phyloP scores from a whole-genome alignment of 2,888 invertebrate genomes.

The Philereme transversata region DNA sequence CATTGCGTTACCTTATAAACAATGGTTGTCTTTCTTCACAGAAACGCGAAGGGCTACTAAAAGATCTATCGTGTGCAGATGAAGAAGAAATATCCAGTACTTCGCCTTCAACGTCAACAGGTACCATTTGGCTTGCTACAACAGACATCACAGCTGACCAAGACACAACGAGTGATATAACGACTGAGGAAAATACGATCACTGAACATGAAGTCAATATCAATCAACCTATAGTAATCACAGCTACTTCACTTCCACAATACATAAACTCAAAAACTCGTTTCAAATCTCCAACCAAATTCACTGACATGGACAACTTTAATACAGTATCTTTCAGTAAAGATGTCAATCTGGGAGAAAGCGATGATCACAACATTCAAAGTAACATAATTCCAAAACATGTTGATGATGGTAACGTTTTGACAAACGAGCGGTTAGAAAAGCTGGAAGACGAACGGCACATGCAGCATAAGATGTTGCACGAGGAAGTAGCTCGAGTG shows the following conservation, averaged over 20 bases:
- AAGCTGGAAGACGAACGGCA: slow-evolving; percentile 69
- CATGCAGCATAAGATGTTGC: slow-evolving; percentile 72
- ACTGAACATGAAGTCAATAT: slow-evolving; percentile 59
- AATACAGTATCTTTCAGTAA: slow-evolving; percentile 51
- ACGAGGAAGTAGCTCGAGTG: slow-evolving; percentile 71
- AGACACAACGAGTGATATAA: slow-evolving; percentile 56
- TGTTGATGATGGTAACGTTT: slow-evolving; percentile 50
- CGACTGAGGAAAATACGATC: slow-evolving; percentile 56
- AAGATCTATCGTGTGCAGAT: slow-evolving; percentile 84
- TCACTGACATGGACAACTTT: slow-evolving; percentile 39
- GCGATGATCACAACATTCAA: slow-evolving; percentile 62
- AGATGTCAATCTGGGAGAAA: slow-evolving; percentile 50
- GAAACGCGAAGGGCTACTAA: slow-evolving; percentile 85
- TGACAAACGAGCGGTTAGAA: slow-evolving; percentile 60
- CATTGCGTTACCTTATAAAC: no score
- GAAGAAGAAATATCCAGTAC: slow-evolving; percentile 70
- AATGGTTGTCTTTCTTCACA: slow-evolving; percentile 51
- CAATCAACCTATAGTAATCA: slow-evolving; percentile 49
- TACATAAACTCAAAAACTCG: slow-evolving; percentile 36
- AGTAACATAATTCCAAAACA: slow-evolving; percentile 69
- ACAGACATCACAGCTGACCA: slow-evolving; percentile 58
- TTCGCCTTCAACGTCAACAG: slow-evolving; percentile 46
- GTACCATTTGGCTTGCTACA: slow-evolving; percentile 50
- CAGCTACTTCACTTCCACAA: slow-evolving; percentile 43
- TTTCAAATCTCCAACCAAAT: slow-evolving; percentile 35